These are phyloP conservation scores for Papilio demoleus DNA, from an alignment of 2,888 invertebrate genomes.

Conservation along the genomic window DNA sequence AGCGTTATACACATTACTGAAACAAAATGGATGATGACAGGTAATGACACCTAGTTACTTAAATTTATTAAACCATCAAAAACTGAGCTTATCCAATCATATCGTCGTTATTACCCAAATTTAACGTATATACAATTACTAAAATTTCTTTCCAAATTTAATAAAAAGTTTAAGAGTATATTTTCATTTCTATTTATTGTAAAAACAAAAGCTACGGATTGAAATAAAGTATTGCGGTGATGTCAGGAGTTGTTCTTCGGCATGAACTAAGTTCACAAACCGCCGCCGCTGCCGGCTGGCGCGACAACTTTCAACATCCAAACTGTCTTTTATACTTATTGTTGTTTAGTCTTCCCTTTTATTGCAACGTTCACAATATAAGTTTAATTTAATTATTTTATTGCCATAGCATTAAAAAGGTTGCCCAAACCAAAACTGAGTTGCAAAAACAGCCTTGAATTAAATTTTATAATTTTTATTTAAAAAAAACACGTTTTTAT, in stretches of 20 bases:
- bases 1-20: too few species aligned
- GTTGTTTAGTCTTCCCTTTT: conserved; percentile 45
- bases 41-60: too few species aligned
- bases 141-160: too few species aligned
- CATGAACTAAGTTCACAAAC: conserved; percentile 64
- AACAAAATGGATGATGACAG: too few species aligned
- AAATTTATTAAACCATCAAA: too few species aligned
- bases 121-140: too few species aligned
- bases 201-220: conserved; percentile 34
- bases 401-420: too few species aligned
- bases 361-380: conserved; percentile 31
- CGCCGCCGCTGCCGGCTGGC: conserved; percentile 68
- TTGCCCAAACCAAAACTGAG: too few species aligned
- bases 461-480: too few species aligned
- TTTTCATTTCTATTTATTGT: background rate
- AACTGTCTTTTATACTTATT: conserved; percentile 45
- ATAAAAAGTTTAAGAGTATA: background rate
- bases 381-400: background rate
- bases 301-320: conserved; percentile 66
- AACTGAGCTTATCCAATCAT: too few species aligned
- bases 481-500: background rate
- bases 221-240: conserved; percentile 51
- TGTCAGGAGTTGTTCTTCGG: conserved; percentile 65
- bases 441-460: too few species aligned
- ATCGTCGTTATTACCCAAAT: too few species aligned